Percentiles rank a stretch among this genome's conserved stretches.
Conservation (phyloP, 2,797 vertebrate species). For the Premnoplex brunnescens region DNA sequence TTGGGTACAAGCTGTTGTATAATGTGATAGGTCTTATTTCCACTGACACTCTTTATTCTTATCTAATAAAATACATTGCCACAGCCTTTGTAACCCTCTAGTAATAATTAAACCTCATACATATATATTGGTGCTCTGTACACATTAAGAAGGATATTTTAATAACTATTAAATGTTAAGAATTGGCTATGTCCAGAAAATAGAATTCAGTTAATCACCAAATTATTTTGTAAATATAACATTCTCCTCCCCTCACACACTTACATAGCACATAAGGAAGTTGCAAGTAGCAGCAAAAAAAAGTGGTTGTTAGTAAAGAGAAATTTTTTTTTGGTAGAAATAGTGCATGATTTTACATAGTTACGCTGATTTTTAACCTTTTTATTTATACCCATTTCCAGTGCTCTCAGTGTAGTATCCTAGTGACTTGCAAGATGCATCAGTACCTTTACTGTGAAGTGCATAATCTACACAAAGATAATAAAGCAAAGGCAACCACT, state of each 20-base stretch:
- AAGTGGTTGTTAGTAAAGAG: not conserved
- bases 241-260: not conserved
- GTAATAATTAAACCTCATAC: conserved; percentile 64
- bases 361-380: not conserved
- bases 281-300: not conserved
- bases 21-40: conserved; percentile 71
- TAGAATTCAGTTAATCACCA: not conserved
- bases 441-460: not conserved
- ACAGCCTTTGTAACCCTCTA: conserved; percentile 10
- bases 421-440: not conserved
- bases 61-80: conserved; percentile 45
- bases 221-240: conserved; percentile 7
- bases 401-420: not conserved
- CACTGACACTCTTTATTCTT: conserved; percentile 66
- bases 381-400: not conserved
- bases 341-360: not conserved
- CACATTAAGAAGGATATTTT: conserved; percentile 45
- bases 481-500: not conserved
- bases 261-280: not conserved
- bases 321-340: not conserved
- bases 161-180: conserved; percentile 28
- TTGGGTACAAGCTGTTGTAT: conserved; percentile 51
- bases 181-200: not conserved
- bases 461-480: conserved; percentile 2
- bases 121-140: not conserved